These are phyloP conservation scores for Lucilia cuprina DNA, from an alignment of 1,140 invertebrate genomes.

Conservation along the genomic window DNA sequence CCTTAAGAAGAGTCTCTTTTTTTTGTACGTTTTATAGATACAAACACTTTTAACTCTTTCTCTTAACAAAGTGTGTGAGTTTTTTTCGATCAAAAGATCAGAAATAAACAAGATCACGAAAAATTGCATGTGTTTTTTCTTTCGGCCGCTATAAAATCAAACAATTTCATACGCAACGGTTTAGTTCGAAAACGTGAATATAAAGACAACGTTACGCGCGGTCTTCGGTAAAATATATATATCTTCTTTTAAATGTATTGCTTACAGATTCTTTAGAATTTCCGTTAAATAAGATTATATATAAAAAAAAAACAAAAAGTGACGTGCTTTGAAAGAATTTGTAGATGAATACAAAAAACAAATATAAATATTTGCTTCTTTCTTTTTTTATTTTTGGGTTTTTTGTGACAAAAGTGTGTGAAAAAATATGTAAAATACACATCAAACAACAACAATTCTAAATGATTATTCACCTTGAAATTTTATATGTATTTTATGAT, in stretches of 20 bases:
- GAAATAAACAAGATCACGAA: background rate
- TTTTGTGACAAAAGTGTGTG: background rate
- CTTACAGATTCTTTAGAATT: background rate
- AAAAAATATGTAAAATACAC: background rate
- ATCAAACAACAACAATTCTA: background rate
- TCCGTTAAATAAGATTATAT: background rate
- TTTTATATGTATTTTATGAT: background rate
- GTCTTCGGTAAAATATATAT: conserved; percentile 25
- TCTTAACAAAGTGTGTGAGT: background rate
- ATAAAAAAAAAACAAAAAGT: background rate
- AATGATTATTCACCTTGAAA: background rate
- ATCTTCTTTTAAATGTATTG: background rate
- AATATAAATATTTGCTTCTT: background rate
- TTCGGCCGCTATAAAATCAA: conserved; percentile 53
- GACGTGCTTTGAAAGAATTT: background rate
- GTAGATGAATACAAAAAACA: background rate
- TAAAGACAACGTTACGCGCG: conserved; percentile 44
- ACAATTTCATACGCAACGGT: conserved; percentile 52
- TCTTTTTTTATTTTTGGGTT: background rate
- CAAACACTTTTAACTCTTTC: background rate
- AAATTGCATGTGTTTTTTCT: background rate
- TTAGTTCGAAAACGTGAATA: conserved; percentile 53
- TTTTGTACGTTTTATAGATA: background rate
- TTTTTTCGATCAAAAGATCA: background rate
- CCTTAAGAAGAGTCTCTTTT: background rate